Evolutionary conservation across 2,797 vertebrate genomes (phyloP), one percentile per base, ranked within the genome.

Genomic region (Buphagus erythrorhynchus): DNA sequence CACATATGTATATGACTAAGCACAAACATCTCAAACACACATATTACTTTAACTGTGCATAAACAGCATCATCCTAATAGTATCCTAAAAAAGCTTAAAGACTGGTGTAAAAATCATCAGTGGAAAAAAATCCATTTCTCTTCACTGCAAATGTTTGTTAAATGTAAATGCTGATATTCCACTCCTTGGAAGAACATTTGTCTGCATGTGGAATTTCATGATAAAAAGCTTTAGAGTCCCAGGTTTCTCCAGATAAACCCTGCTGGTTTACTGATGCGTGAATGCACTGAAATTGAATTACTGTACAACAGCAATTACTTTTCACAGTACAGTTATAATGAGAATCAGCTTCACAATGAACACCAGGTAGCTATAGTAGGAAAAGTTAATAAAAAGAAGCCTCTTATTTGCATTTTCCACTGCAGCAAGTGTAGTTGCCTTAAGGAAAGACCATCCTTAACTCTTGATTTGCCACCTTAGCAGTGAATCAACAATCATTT

Each of bases 211-310:
- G 98, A 97, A 95, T 98, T 90, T 95, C 95, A 97, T 40, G 98
- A 99, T 99, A 99, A 99, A 99, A 98, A 98, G 98, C 98, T 97
- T 98, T 98, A 96, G 98, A 98, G 96, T 97, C 98, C 95, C 95
- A 94, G 98, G 98, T 97, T 98, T 98, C 93, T 97, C 95, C 81
- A 98, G 98, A 99, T 99, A 99, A 99, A 98, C 94, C 97, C 90
- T 69, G 77, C 79, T 97, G 90, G 98, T 92, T 98, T 98, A 98
- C 98, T 97, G 98, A 97, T 95, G 98, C 98, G 96, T 97, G 96
- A 97, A 98, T 84, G 95, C 96, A 96, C 97, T 92, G 98, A 99
- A 99, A 99, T 98, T 99, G 98, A 99, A 99, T 99, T 98, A 98
- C 98, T 98, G 98, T 98, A 99, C 98, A 98, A 97, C 97, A 97